These are phyloP conservation scores for Tanypteryx hageni DNA, from an alignment of 2,888 invertebrate species.

Conservation along the genomic window DNA sequence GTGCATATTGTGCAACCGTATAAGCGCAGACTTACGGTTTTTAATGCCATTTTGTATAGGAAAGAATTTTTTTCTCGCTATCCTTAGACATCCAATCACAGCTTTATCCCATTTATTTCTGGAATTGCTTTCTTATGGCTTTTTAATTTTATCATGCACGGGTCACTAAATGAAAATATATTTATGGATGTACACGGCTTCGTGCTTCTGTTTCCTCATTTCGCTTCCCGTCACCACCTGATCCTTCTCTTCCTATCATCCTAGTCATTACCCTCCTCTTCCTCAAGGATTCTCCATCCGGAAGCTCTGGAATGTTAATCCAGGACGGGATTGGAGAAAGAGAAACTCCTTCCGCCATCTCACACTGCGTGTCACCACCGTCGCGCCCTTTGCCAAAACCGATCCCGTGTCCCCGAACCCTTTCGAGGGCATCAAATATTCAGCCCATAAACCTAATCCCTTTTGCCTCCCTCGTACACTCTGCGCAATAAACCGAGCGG, in stretches of 20 bases:
- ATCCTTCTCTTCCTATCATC: not conserved
- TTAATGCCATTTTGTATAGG: too few relatives aligned
- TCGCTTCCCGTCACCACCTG: not conserved
- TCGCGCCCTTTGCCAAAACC: constrained; percentile 31
- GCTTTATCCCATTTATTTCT: too few relatives aligned
- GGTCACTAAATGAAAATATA: too few relatives aligned
- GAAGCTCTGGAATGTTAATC: constrained; percentile 19
- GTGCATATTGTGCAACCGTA: too few relatives aligned
- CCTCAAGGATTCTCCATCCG: not conserved
- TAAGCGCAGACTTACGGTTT: too few relatives aligned
- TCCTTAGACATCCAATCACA: too few relatives aligned
- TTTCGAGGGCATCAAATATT: constrained; percentile 39
- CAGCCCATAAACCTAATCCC: constrained; percentile 50
- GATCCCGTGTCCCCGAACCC: not conserved
- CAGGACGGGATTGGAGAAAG: not conserved
- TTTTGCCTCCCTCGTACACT: constrained; percentile 23
- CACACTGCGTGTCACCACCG: not conserved
- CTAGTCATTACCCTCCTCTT: not conserved
- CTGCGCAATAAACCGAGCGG: constrained; percentile 19
- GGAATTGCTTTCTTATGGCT: too few relatives aligned
- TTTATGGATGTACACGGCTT: too few relatives aligned
- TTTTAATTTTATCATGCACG: too few relatives aligned
- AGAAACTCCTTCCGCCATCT: not conserved
- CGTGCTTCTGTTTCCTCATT: too few relatives aligned
- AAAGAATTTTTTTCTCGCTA: too few relatives aligned